A percentile compares a stretch with the other conserved stretches of the same genome.
Conservation (phyloP, 2,113 vertebrate species). For the Anhinga rufa region DNA sequence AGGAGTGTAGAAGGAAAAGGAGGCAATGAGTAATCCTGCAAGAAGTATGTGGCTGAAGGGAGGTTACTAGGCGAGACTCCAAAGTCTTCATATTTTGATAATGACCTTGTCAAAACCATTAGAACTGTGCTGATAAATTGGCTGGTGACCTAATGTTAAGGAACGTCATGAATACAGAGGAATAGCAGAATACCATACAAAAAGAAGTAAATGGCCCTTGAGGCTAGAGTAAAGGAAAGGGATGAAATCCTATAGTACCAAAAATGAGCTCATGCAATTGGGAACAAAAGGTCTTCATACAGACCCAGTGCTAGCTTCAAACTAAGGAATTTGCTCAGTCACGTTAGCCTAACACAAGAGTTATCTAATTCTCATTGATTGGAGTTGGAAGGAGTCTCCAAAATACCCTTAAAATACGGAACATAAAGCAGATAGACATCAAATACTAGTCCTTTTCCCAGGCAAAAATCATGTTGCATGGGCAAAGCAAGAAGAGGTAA, state of each 20-base stretch:
- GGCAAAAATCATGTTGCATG: neutral
- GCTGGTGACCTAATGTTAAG: constrained; percentile 20
- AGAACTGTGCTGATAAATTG: constrained; percentile 26
- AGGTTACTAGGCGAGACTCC: constrained; percentile 24
- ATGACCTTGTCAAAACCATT: constrained; percentile 42
- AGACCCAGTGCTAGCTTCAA: neutral
- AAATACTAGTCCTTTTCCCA: neutral
- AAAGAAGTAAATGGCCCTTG: neutral
- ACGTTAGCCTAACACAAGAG: neutral
- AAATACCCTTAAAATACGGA: neutral
- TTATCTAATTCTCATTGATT: neutral
- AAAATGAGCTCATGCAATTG: neutral
- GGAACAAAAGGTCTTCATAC: neutral
- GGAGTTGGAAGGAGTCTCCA: neutral
- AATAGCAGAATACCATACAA: neutral
- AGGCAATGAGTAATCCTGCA: constrained; percentile 51
- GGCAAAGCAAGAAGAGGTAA: neutral
- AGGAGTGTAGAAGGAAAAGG: constrained; percentile 2
- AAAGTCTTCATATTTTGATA: constrained; percentile 50
- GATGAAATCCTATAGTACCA: neutral
- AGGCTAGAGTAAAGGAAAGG: neutral
- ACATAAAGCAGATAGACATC: neutral
- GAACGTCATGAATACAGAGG: neutral
- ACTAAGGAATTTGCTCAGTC: neutral
- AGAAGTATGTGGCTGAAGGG: constrained; percentile 15